phyloP scores from a whole-genome alignment of 2,113 vertebrate species.

The Cryptotis parvus region DNA sequence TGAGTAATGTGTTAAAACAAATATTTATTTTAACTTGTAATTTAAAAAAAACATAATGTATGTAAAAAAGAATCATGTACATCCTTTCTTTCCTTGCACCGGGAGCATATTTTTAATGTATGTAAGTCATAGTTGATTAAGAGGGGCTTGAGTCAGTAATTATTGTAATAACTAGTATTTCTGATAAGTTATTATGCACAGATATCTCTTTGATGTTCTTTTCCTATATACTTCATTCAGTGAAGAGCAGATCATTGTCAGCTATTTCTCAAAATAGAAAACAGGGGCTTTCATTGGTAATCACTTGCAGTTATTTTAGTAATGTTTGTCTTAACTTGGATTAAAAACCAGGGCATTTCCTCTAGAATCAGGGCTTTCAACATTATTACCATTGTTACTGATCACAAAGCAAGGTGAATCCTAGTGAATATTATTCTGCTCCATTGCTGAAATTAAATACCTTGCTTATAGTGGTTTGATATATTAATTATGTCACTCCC shows the following conservation, averaged over 20 bases:
- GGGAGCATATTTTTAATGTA: background rate
- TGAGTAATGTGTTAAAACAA: background rate
- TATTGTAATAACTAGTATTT: background rate
- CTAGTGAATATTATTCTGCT: background rate
- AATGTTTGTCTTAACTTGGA: background rate
- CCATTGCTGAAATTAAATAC: constrained; percentile 32
- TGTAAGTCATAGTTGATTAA: background rate
- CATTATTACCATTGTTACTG: background rate
- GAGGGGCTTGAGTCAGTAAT: background rate
- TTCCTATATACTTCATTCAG: background rate
- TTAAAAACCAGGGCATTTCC: background rate
- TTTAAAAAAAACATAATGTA: background rate
- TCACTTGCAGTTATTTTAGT: background rate
- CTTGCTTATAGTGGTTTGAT: background rate
- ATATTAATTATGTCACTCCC: constrained; percentile 3
- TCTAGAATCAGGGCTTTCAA: background rate
- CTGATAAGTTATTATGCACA: background rate
- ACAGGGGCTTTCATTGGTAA: background rate
- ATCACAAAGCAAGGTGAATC: constrained; percentile 28
- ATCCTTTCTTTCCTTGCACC: background rate
- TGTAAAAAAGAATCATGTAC: background rate
- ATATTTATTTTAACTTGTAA: background rate
- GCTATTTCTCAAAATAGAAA: constrained; percentile 28
- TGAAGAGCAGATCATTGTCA: background rate
- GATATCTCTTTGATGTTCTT: background rate